Base-by-base conservation (phyloP, 2,888 invertebrate genomes). In the Yponomeuta cagnagella region DNA sequence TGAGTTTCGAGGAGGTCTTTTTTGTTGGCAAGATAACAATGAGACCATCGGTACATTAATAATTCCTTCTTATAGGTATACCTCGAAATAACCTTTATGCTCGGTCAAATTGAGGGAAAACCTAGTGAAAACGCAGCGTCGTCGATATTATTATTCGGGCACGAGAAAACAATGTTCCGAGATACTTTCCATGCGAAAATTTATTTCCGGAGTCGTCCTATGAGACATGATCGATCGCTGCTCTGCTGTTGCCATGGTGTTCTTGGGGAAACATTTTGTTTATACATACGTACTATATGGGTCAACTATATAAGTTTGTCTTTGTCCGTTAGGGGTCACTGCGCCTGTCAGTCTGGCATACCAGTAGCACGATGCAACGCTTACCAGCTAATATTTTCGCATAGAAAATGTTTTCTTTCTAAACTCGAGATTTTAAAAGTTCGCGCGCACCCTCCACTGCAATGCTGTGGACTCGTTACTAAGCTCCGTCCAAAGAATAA, bases 1-100 rank as follows among this genome's bases (percentile, higher is more conserved):
- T 58, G 52, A 58, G 52, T 58, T 58, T 58, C 52, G 52, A 58
- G 52, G 52, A 58, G 52, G 52, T 58, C 52, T 58, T 58, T 43
- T 58, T 58, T 58, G 52, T 58, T 58, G 15, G 52, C 52, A 58
- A 15, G 52, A 58, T 15, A 58, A 58, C 52, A 58, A 58, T 58
- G 52, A 58, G 15, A 58, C 52, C 52, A 58, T 15, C 52, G 5
- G 52, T 58, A 58, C 52, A 58, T 58, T 58, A 58, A 58, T 58
- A 58, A 58, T 58, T 58, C 52, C 52, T 58, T 8, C 15, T 15
- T 15, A 58, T 58, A 58, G 52, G 52, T 12, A 15, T 58, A 12
- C 12, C 15, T 58, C 15, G 12, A 58, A 58, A 58, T 12, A 58
- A 58, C 52, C 52, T 58, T 58, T 58, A 58, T 15, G 52, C 15